These are phyloP conservation scores for Cyclophora punctaria DNA, from an alignment of 2,888 invertebrate genomes.

Conservation along the genomic window DNA sequence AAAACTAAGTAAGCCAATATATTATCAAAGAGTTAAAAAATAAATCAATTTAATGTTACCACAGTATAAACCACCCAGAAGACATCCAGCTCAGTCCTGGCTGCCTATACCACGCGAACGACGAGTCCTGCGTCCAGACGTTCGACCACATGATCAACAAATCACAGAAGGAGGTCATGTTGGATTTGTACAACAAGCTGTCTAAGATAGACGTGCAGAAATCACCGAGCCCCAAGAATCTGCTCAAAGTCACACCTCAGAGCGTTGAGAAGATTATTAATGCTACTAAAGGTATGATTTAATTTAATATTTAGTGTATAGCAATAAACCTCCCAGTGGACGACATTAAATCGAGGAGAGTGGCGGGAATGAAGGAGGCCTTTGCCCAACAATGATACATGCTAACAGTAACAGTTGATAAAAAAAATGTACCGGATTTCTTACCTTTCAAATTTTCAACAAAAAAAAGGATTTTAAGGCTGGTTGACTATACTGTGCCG, in stretches of 20 bases:
- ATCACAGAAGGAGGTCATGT: constrained; percentile 69
- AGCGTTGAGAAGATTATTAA: constrained; percentile 64
- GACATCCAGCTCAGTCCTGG: constrained; percentile 60
- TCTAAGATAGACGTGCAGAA: constrained; percentile 58
- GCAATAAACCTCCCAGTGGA: too few species aligned
- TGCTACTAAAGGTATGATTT: constrained; percentile 57
- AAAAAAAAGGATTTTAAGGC: too few species aligned
- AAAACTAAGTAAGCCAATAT: too few species aligned
- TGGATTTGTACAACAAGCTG: constrained; percentile 64
- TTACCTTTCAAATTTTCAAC: too few species aligned
- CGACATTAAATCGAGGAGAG: too few species aligned
- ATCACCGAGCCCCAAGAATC: constrained; percentile 57
- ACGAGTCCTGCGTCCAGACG: constrained; percentile 53
- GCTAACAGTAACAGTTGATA: too few species aligned
- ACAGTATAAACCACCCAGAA: constrained; percentile 44
- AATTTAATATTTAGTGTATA: too few species aligned
- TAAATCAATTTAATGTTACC: constrained; percentile 8
- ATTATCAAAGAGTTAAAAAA: too few species aligned
- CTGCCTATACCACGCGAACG: constrained; percentile 51
- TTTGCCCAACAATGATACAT: too few species aligned
- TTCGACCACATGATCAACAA: constrained; percentile 69
- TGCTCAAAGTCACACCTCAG: constrained; percentile 63
- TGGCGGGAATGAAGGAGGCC: too few species aligned
- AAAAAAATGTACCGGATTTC: too few species aligned
- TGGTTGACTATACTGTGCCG: too few species aligned